Percentiles rank a stretch among this genome's conserved stretches.
phyloP scores from a whole-genome alignment of 2,888 invertebrate species.

The Drosophila acutilabella region DNA sequence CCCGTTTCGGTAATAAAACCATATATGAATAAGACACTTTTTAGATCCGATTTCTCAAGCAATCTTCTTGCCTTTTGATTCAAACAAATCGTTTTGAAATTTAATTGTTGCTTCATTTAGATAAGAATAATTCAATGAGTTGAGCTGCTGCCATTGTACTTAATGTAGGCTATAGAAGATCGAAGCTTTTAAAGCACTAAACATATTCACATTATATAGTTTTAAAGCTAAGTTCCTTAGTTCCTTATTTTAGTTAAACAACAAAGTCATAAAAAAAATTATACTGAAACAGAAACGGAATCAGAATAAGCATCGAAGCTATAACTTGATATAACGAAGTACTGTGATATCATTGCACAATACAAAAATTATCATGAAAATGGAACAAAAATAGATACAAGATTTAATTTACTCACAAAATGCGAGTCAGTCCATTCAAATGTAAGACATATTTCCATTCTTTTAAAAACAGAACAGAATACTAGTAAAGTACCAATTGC shows the following conservation, averaged over 20 bases:
- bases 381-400: slow-evolving; percentile 2
- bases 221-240: slow-evolving; percentile 50
- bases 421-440: slow-evolving; percentile 24
- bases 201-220: slow-evolving; percentile 31
- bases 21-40: neutral
- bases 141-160: slow-evolving; percentile 63
- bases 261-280: slow-evolving; percentile 17
- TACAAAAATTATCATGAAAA: slow-evolving; percentile 19
- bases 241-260: slow-evolving; percentile 17
- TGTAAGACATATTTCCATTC: slow-evolving; percentile 26
- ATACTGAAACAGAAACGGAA: slow-evolving; percentile 29
- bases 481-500: slow-evolving; percentile 14
- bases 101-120: neutral
- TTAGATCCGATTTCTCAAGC: neutral
- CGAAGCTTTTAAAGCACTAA: slow-evolving; percentile 59
- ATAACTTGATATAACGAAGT: slow-evolving; percentile 70
- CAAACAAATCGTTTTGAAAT: slow-evolving; percentile 22
- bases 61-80: neutral
- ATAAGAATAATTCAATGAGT: slow-evolving; percentile 58
- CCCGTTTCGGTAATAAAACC: too few relatives aligned
- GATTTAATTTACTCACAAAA: slow-evolving; percentile 2
- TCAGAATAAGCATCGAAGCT: slow-evolving; percentile 39
- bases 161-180: slow-evolving; percentile 32
- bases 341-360: slow-evolving; percentile 83
- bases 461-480: slow-evolving; percentile 41